Evolutionary conservation across 2,888 invertebrate species (phyloP).

Genomic region (Celastrina argiolus): DNA sequence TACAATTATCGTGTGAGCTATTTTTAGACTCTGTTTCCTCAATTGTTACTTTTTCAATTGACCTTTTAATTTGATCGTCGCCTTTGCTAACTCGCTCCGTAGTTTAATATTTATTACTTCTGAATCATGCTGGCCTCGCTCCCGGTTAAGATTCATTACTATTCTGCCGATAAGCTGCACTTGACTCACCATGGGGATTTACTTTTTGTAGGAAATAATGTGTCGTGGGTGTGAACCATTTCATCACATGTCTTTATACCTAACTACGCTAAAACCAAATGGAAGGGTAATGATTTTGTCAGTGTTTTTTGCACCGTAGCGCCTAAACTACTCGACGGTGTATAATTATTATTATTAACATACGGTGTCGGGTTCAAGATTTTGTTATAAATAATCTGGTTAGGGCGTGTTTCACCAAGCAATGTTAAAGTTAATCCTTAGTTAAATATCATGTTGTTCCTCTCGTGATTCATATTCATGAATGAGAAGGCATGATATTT

Average conservation of each 20-base stretch:
- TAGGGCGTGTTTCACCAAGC: no score
- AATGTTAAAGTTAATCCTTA: no score
- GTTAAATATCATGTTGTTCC: no score
- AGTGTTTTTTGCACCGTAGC: no score
- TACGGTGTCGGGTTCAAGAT: no score
- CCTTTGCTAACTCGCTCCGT: background rate
- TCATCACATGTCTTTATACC: background rate
- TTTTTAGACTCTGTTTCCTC: background rate
- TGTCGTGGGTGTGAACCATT: background rate
- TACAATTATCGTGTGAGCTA: background rate
- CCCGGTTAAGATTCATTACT: constrained; percentile 8
- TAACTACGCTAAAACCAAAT: no score
- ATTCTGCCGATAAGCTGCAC: background rate
- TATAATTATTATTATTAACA: no score
- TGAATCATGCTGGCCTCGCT: constrained; percentile 13
- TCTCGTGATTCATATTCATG: no score
- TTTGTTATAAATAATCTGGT: no score
- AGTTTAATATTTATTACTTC: constrained; percentile 9
- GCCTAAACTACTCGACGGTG: no score
- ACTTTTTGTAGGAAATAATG: background rate
- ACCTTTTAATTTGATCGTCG: constrained; percentile 7
- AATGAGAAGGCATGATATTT: no score
- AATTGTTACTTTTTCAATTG: background rate
- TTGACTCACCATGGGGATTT: background rate
- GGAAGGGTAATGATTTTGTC: no score